Conservation (phyloP, 2,888 invertebrate genomes). For the Syritta pipiens region DNA sequence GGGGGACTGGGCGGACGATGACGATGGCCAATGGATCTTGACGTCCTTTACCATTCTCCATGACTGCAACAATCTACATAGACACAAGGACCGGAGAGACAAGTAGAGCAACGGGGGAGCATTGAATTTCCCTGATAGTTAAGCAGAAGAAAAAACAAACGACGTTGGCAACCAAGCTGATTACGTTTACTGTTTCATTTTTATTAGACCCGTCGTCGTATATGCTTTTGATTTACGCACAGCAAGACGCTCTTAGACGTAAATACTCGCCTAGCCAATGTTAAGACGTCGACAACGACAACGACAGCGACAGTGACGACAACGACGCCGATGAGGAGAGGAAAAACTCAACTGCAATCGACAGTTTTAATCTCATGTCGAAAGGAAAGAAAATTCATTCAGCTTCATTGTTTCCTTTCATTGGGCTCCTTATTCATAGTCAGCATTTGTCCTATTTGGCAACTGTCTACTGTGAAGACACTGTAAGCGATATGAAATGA, state of each 20-base stretch:
- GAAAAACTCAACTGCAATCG: constrained; percentile 46
- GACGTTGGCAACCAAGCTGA: not conserved
- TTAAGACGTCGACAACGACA: not conserved
- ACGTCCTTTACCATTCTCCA: no score
- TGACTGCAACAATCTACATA: no score
- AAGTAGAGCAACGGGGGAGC: no score
- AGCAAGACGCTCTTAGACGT: constrained; percentile 38
- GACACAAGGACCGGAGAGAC: no score
- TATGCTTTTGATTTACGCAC: constrained; percentile 51
- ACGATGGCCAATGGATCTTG: no score
- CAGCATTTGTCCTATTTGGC: constrained; percentile 23
- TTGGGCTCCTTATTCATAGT: constrained; percentile 22
- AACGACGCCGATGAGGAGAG: constrained; percentile 12
- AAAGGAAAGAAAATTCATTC: constrained; percentile 33
- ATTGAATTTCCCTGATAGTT: not conserved
- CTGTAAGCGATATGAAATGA: constrained; percentile 18
- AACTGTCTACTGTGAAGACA: constrained; percentile 18
- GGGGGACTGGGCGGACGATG: no score
- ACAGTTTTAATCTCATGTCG: constrained; percentile 56
- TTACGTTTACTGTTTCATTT: not conserved
- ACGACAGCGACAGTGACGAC: constrained; percentile 15
- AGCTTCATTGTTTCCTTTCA: constrained; percentile 43
- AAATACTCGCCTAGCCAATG: not conserved
- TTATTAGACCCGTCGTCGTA: not conserved
- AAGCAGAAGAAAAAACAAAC: not conserved